Conservation (phyloP, 2,888 invertebrate species). For the Smittia aterrima region DNA sequence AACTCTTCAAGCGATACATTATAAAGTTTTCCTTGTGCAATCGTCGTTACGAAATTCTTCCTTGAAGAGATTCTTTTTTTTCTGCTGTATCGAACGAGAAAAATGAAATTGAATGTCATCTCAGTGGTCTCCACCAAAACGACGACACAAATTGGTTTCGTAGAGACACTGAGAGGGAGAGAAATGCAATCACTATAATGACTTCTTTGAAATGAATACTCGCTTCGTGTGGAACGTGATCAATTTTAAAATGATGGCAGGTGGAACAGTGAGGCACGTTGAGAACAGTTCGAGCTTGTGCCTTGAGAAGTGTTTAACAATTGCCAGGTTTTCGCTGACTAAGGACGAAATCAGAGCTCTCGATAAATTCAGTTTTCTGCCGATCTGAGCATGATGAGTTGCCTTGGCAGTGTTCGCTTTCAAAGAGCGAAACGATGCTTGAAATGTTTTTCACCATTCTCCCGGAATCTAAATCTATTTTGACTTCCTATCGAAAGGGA, state of each 20-base stretch:
- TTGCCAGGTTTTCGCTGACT: too few relatives aligned
- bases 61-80: too few relatives aligned
- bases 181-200: slow-evolving; percentile 7
- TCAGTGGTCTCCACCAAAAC: not conserved
- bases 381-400: too few relatives aligned
- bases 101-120: not conserved
- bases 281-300: too few relatives aligned
- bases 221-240: slow-evolving; percentile 9
- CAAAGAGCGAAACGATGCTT: not conserved
- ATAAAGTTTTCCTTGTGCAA: too few relatives aligned
- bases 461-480: not conserved
- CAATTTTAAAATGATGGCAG: slow-evolving; percentile 3
- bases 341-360: too few relatives aligned
- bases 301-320: too few relatives aligned
- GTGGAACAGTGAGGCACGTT: too few relatives aligned
- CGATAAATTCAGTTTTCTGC: too few relatives aligned
- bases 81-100: not conserved
- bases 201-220: slow-evolving; percentile 5
- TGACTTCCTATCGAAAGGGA: not conserved
- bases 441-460: not conserved
- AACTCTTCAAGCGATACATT: too few relatives aligned
- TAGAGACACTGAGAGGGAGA: not conserved
- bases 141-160: not conserved
- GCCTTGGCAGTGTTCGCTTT: not conserved
- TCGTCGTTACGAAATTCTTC: too few relatives aligned